Conservation (phyloP, 2,888 invertebrate species). For the Vanessa cardui region DNA sequence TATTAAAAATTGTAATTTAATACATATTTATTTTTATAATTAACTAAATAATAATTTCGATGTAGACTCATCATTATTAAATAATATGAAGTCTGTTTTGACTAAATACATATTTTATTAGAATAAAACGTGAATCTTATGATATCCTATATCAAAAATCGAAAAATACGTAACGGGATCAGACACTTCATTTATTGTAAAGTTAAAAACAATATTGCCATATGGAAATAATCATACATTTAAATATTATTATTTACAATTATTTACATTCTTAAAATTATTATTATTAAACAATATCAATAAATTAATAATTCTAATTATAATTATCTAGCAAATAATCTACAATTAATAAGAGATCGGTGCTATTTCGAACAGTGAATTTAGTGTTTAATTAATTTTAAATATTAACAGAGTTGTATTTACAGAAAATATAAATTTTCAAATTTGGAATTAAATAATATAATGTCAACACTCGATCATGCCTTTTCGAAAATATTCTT, state of each 20-base stretch:
- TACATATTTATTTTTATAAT: too few relatives aligned
- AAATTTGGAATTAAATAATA: not conserved
- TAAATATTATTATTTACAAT: conserved; percentile 40
- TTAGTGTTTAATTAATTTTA: conserved; percentile 21
- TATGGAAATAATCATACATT: conserved; percentile 30
- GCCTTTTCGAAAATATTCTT: too few relatives aligned
- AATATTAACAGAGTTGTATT: conserved; percentile 20
- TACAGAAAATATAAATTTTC: conserved; percentile 30
- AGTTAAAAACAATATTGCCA: conserved; percentile 30
- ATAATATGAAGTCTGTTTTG: too few relatives aligned
- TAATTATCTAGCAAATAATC: conserved; percentile 52
- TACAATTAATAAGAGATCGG: conserved; percentile 50
- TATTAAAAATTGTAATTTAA: too few relatives aligned
- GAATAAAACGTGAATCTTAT: not conserved
- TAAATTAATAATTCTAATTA: conserved; percentile 42
- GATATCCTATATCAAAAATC: not conserved
- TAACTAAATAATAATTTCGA: too few relatives aligned
- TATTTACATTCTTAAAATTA: conserved; percentile 39
- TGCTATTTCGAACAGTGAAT: conserved; percentile 50
- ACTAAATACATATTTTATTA: too few relatives aligned
- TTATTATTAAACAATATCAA: conserved; percentile 37
- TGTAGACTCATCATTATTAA: too few relatives aligned
- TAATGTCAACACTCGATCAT: too few relatives aligned
- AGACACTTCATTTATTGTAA: conserved; percentile 13
- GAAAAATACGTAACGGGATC: conserved; percentile 15